Evolutionary conservation across 1,140 invertebrate species (phyloP).

Genomic region (Drosophila mauritiana): DNA sequence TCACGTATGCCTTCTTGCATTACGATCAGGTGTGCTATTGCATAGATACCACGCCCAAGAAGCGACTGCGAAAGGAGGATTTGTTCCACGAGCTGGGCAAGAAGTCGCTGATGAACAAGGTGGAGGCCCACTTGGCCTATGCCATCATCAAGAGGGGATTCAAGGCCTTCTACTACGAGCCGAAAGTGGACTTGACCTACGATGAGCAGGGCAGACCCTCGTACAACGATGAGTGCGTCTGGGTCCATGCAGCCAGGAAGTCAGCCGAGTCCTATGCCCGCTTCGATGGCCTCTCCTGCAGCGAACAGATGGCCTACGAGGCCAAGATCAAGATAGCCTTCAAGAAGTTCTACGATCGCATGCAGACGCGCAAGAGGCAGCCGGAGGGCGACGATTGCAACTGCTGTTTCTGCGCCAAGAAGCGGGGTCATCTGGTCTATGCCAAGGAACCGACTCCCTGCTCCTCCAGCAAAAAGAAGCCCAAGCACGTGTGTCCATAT

Average conservation of each 20-base stretch:
- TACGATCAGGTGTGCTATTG: conserved; percentile 82
- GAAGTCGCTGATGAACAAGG: conserved; percentile 80
- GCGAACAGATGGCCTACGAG: conserved; percentile 71
- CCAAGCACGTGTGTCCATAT: conserved; percentile 71
- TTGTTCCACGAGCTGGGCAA: conserved; percentile 79
- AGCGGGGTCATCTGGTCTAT: conserved; percentile 76
- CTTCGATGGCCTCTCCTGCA: conserved; percentile 74
- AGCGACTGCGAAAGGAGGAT: conserved; percentile 75
- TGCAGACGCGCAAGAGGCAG: conserved; percentile 71
- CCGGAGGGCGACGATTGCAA: conserved; percentile 79
- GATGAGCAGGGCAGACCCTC: conserved; percentile 66
- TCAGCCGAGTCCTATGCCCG: conserved; percentile 73
- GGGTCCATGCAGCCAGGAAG: conserved; percentile 77
- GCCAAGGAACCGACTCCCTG: conserved; percentile 72
- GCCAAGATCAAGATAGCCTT: conserved; percentile 78
- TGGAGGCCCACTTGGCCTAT: conserved; percentile 78
- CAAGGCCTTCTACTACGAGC: conserved; percentile 80
- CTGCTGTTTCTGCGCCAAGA: conserved; percentile 81
- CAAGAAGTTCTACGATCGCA: conserved; percentile 79
- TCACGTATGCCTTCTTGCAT: conserved; percentile 75
- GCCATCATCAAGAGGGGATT: conserved; percentile 77
- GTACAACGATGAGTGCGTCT: conserved; percentile 78
- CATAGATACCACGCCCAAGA: conserved; percentile 75
- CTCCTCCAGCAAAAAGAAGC: conserved; percentile 56
- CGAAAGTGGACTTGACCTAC: conserved; percentile 64